A percentile compares a stretch with the other conserved stretches of the same genome.
These are phyloP conservation scores for Apamea sordens DNA, from an alignment of 2,888 invertebrate species.

Conservation along the genomic window DNA sequence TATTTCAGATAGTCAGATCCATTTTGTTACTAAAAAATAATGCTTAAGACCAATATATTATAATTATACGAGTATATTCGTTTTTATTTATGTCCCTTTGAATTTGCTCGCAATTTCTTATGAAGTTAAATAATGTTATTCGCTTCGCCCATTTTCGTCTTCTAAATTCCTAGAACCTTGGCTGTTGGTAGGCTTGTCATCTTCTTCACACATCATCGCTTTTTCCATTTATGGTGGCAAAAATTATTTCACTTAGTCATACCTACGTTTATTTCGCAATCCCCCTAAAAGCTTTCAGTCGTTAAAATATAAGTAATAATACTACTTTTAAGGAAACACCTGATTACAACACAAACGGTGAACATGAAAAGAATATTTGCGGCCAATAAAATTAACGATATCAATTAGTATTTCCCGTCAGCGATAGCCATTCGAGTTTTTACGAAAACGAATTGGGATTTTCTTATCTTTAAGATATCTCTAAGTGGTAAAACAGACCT, in stretches of 20 bases:
- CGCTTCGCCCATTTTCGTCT: not conserved
- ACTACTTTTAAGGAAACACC: constrained; percentile 33
- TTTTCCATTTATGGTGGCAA: not conserved
- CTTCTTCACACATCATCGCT: not conserved
- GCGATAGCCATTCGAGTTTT: constrained; percentile 44
- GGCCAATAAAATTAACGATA: constrained; percentile 46
- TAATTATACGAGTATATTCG: no score
- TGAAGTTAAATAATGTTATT: not conserved
- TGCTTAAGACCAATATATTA: no score
- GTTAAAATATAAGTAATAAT: constrained; percentile 30
- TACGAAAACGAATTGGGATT: constrained; percentile 44
- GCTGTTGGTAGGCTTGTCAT: not conserved
- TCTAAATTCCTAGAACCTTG: not conserved
- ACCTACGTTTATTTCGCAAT: not conserved
- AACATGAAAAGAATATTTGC: constrained; percentile 60
- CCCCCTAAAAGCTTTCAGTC: constrained; percentile 34
- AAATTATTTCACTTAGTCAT: not conserved
- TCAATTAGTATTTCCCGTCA: constrained; percentile 58
- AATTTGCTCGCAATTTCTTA: not conserved
- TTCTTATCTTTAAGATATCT: constrained; percentile 61
- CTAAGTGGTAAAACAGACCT: constrained; percentile 66
- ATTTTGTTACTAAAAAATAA: no score
- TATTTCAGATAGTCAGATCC: no score
- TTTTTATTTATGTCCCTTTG: no score
- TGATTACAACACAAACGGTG: constrained; percentile 15